Conservation (phyloP, 2,113 vertebrate species). For the Nycticorax nycticorax region DNA sequence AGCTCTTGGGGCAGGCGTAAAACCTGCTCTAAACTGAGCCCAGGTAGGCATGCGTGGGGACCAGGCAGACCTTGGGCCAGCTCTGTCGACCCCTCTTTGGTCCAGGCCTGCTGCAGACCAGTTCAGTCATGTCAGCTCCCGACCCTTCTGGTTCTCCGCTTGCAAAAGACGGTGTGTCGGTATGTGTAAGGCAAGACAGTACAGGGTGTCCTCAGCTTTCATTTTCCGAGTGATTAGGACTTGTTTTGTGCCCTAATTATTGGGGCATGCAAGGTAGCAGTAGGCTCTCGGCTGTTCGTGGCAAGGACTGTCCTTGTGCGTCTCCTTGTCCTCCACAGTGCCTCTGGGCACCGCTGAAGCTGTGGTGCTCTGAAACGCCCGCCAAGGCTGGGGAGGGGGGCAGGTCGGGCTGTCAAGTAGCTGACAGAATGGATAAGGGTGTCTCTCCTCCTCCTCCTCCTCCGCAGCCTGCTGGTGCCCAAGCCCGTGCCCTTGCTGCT, state of each 20-base stretch:
- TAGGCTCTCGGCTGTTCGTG: background rate
- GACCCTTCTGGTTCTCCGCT: background rate
- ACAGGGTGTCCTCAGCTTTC: background rate
- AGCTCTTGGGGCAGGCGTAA: background rate
- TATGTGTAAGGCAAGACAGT: background rate
- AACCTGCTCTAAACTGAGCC: background rate
- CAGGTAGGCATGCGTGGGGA: background rate
- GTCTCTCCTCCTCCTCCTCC: background rate
- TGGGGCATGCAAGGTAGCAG: background rate
- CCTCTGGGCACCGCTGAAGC: background rate
- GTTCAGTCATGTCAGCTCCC: background rate
- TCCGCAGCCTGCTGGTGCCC: background rate
- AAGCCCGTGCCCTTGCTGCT: background rate
- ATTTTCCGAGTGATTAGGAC: background rate
- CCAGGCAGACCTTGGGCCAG: background rate
- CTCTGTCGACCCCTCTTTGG: background rate
- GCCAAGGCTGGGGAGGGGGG: background rate
- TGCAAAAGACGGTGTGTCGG: accelerated
- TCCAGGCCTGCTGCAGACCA: background rate
- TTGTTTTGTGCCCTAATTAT: background rate
- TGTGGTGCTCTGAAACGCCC: background rate
- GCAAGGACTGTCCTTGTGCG: background rate
- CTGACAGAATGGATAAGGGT: background rate
- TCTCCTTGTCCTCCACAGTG: background rate
- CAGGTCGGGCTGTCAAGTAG: background rate